phyloP scores from a whole-genome alignment of 2,888 invertebrate genomes.

The Biston betularia region DNA sequence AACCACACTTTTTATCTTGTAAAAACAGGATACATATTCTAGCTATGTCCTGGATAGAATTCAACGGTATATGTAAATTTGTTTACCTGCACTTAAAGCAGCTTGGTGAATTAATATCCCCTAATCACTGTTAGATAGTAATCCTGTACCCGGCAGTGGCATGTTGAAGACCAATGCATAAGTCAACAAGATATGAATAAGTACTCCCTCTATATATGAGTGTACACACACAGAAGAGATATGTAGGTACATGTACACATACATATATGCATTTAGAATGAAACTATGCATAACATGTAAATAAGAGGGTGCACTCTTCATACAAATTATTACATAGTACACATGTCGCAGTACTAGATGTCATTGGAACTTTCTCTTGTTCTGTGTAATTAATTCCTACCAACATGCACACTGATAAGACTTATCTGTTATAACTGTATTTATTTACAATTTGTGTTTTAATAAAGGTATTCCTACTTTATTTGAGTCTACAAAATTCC shows the following conservation, averaged over 20 bases:
- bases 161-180: too few species aligned
- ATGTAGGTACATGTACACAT: background rate
- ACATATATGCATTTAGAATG: background rate
- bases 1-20: too few species aligned
- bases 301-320: background rate
- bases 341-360: background rate
- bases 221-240: too few species aligned
- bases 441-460: constrained; percentile 39
- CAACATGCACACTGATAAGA: constrained; percentile 53
- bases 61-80: too few species aligned
- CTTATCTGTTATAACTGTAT: constrained; percentile 50
- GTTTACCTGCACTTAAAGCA: too few species aligned
- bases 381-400: constrained; percentile 12
- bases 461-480: background rate
- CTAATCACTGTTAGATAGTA: too few species aligned
- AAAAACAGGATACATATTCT: too few species aligned
- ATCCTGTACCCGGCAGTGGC: too few species aligned
- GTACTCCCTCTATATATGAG: too few species aligned
- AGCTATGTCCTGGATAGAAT: too few species aligned
- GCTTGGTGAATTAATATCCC: too few species aligned
- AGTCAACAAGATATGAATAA: too few species aligned
- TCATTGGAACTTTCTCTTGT: constrained; percentile 26
- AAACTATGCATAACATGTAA: background rate
- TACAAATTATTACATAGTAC: background rate
- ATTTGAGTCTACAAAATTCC: background rate